A percentile compares a stretch with the other conserved stretches of the same genome.
These are phyloP conservation scores for Catharus ustulatus DNA, from an alignment of 2,797 vertebrate genomes.

Conservation along the genomic window DNA sequence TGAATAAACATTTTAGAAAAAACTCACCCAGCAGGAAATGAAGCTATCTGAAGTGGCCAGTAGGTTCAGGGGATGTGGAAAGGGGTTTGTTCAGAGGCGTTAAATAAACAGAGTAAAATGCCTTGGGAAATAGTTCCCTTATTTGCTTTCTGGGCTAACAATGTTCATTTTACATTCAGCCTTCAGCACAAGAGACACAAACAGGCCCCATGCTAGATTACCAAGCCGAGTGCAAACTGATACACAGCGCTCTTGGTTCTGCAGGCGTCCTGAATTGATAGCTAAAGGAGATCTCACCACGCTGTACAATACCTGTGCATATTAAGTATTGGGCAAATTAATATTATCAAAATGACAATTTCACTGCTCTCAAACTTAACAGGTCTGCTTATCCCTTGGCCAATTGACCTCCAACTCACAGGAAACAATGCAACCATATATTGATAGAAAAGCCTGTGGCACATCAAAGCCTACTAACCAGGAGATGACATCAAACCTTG, in stretches of 20 bases:
- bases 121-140: slow-evolving; percentile 59
- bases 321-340: background rate
- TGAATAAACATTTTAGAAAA: slow-evolving; percentile 59
- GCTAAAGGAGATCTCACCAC: background rate
- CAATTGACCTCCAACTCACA: background rate
- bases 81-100: slow-evolving; percentile 52
- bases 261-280: background rate
- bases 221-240: background rate
- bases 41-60: slow-evolving; percentile 66
- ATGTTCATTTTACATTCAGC: slow-evolving; percentile 39
- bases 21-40: slow-evolving; percentile 65
- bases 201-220: slow-evolving; percentile 33
- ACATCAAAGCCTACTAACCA: background rate
- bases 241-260: background rate
- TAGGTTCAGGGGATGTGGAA: slow-evolving; percentile 54
- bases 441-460: background rate
- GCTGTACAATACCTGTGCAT: background rate
- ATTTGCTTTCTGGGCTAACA: slow-evolving; percentile 65
- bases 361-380: background rate
- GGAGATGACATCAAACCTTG: background rate
- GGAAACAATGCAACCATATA: background rate
- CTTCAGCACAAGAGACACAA: slow-evolving; percentile 32
- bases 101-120: slow-evolving; percentile 58
- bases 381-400: background rate
- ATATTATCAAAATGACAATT: background rate